phyloP scores from a whole-genome alignment of 2,888 invertebrate genomes.

The Coenonympha glycerion region DNA sequence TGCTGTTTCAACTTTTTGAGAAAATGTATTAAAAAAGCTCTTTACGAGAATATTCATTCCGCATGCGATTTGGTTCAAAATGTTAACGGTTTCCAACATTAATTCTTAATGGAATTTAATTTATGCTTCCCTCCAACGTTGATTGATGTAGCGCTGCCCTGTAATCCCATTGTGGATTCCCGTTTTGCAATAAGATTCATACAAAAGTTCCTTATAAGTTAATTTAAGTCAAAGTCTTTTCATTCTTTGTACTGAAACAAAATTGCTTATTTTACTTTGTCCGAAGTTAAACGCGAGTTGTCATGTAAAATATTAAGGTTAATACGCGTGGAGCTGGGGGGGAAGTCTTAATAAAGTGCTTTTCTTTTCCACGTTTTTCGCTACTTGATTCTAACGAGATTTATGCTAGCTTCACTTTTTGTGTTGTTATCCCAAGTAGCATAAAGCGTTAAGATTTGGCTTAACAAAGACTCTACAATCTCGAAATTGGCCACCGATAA shows the following conservation, averaged over 20 bases:
- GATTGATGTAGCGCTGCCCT: constrained; percentile 29
- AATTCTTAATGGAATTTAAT: constrained; percentile 30
- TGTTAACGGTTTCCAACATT: constrained; percentile 22
- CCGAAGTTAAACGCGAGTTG: constrained; percentile 18
- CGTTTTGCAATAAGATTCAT: constrained; percentile 24
- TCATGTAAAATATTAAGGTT: constrained; percentile 16
- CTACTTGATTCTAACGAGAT: no score
- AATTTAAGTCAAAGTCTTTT: constrained; percentile 27
- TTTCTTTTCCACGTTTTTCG: no score
- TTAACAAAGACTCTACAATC: no score
- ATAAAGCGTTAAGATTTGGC: no score
- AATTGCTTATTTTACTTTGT: constrained; percentile 26
- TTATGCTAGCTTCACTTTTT: no score
- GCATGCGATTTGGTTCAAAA: no score
- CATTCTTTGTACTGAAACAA: constrained; percentile 20
- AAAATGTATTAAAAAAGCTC: no score
- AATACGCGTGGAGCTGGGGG: not conserved
- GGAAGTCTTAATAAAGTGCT: not conserved
- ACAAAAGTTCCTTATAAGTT: constrained; percentile 28
- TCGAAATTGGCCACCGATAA: no score
- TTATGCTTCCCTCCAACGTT: constrained; percentile 26
- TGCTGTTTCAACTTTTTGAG: no score
- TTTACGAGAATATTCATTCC: no score
- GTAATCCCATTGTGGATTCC: constrained; percentile 28
- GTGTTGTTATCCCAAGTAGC: no score